Evolutionary conservation across 92 coral and sea anemone species (phyloP).

Genomic region (Muricea muricata): DNA sequence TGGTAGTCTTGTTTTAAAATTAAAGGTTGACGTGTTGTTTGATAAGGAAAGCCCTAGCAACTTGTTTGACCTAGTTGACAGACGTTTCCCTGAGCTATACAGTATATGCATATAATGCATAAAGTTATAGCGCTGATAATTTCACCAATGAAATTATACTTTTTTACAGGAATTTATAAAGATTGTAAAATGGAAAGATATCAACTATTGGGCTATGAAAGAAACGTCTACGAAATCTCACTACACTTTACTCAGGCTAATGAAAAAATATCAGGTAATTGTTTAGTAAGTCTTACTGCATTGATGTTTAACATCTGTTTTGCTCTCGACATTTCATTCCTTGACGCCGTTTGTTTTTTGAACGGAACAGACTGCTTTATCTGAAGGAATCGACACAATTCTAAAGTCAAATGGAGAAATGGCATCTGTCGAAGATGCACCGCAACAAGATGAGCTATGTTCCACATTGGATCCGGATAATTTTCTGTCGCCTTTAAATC

Average conservation of each 20-base stretch:
- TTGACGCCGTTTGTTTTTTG: no score
- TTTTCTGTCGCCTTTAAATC: not conserved
- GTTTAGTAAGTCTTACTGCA: no score
- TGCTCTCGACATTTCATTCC: no score
- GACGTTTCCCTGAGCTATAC: no score
- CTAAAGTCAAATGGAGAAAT: not conserved
- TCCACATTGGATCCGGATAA: not conserved
- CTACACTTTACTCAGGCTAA: slow-evolving; percentile 86
- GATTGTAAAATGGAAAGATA: slow-evolving; percentile 97
- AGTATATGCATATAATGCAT: no score
- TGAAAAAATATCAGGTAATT: slow-evolving; percentile 86
- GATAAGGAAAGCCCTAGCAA: no score
- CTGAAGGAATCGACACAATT: slow-evolving; percentile 12
- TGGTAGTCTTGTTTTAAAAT: no score
- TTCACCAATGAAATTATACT: no score
- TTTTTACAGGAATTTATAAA: slow-evolving; percentile 83
- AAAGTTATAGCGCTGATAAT: no score
- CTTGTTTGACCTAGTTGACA: no score
- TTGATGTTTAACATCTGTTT: no score
- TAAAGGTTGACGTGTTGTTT: no score
- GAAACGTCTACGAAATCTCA: slow-evolving; percentile 95
- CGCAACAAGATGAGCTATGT: not conserved
- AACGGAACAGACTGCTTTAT: slow-evolving; percentile 15
- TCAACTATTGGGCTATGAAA: slow-evolving; percentile 98
- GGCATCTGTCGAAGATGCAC: not conserved